A percentile compares a stretch with the other conserved stretches of the same genome.
These are phyloP conservation scores for Mus spicilegus DNA, from an alignment of 2,113 vertebrate species.

Conservation along the genomic window DNA sequence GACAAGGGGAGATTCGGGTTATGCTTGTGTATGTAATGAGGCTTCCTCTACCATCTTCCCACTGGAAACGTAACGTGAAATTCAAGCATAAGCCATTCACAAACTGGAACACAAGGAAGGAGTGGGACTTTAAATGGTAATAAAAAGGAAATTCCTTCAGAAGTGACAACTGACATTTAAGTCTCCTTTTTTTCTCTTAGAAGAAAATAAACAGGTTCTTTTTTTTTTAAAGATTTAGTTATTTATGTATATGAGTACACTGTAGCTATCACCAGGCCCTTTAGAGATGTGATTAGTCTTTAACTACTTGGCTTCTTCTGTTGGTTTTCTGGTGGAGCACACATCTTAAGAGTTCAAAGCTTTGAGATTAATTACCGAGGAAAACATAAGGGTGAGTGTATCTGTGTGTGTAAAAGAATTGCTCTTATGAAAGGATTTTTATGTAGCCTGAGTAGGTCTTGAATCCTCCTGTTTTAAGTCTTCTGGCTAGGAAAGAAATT, in stretches of 20 bases:
- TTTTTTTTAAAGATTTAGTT: too few relatives aligned
- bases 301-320: not conserved
- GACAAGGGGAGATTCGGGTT: not conserved
- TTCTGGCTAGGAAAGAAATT: not conserved
- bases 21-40: not conserved
- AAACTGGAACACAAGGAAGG: constrained; percentile 2
- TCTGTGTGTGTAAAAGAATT: not conserved
- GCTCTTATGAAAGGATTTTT: not conserved
- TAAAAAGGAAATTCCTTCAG: constrained; percentile 52
- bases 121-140: constrained; percentile 41
- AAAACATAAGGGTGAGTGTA: not conserved
- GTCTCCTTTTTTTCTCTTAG: not conserved
- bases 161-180: not conserved
- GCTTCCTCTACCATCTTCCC: not conserved
- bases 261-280: not conserved
- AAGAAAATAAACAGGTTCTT: not conserved
- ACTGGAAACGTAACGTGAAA: not conserved
- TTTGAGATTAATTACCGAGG: not conserved
- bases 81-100: not conserved
- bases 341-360: not conserved
- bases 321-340: not conserved
- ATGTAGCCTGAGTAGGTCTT: not conserved
- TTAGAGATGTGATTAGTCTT: not conserved
- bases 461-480: not conserved
- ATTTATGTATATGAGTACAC: too few relatives aligned